Conservation (phyloP, 1,140 invertebrate species). For the Galendromus occidentalis region DNA sequence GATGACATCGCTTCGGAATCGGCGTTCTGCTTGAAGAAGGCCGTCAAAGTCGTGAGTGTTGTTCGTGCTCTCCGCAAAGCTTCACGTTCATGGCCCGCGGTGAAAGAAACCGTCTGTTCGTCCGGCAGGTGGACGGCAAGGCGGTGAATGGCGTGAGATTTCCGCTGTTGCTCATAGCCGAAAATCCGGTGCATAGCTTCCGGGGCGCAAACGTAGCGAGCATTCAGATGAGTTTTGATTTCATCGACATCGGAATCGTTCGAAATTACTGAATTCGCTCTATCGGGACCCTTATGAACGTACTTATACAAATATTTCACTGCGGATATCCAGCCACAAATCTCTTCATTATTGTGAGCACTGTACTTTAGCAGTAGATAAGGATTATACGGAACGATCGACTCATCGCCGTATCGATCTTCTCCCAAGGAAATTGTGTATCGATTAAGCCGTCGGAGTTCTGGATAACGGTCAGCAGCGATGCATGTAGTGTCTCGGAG, state of each 20-base stretch:
- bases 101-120: too few species aligned
- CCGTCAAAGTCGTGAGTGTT: neutral
- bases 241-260: conserved; percentile 16
- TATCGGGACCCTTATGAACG: conserved; percentile 25
- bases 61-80: too few species aligned
- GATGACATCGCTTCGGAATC: too few species aligned
- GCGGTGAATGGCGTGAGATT: neutral
- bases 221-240: conserved; percentile 16
- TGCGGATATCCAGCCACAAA: conserved; percentile 21
- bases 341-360: conserved; percentile 25
- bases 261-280: conserved; percentile 13
- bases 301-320: conserved; percentile 27
- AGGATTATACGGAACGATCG: conserved; percentile 25
- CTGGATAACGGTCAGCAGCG: conserved; percentile 14
- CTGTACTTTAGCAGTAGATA: conserved; percentile 21
- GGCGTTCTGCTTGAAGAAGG: conserved; percentile 17
- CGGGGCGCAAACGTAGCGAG: conserved; percentile 18
- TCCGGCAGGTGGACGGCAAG: too few species aligned
- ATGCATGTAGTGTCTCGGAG: neutral
- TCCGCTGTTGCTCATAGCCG: conserved; percentile 4
- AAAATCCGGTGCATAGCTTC: conserved; percentile 21
- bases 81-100: too few species aligned
- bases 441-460: conserved; percentile 16
- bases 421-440: neutral
- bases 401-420: conserved; percentile 20